Percentiles rank a stretch among this genome's conserved stretches.
Conservation (phyloP, 2,888 invertebrate species). For the Rhagonycha lutea region DNA sequence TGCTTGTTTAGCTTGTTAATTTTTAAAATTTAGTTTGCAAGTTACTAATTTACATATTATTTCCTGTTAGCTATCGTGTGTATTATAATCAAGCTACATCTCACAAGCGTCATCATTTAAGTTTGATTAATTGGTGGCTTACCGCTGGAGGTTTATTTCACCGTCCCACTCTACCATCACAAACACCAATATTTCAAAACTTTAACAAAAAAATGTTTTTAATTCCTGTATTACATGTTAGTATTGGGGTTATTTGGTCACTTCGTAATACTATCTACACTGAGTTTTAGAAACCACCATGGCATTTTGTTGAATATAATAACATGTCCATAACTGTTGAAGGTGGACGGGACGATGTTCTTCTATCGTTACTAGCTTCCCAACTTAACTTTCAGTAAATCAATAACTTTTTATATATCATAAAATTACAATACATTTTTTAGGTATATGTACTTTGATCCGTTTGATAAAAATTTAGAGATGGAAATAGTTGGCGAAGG, state of each 20-base stretch:
- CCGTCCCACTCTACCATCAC: slow-evolving; percentile 67
- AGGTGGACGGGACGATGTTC: slow-evolving; percentile 74
- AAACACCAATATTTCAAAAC: slow-evolving; percentile 66
- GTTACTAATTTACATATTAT: not conserved
- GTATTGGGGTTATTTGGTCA: slow-evolving; percentile 34
- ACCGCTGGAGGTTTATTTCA: slow-evolving; percentile 64
- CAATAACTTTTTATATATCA: not conserved
- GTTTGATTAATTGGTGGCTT: slow-evolving; percentile 76
- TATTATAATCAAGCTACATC: slow-evolving; percentile 75
- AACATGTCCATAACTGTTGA: slow-evolving; percentile 63
- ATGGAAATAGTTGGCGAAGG: slow-evolving; percentile 69
- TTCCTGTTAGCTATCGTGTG: slow-evolving; percentile 63
- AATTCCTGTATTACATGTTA: slow-evolving; percentile 75
- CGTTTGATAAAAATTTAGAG: slow-evolving; percentile 70
- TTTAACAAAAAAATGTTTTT: slow-evolving; percentile 67
- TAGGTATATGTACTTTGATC: slow-evolving; percentile 72
- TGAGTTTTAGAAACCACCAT: slow-evolving; percentile 66
- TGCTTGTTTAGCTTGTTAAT: no score
- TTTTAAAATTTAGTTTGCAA: no score
- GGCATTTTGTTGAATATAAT: slow-evolving; percentile 73
- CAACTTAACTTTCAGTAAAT: slow-evolving; percentile 71
- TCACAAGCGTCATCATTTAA: slow-evolving; percentile 61
- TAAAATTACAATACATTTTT: slow-evolving; percentile 15
- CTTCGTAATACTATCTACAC: not conserved
- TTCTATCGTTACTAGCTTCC: slow-evolving; percentile 64